These are phyloP conservation scores for Kuschelorhynchus macadamiae DNA, from an alignment of 2,888 invertebrate genomes.

Conservation along the genomic window DNA sequence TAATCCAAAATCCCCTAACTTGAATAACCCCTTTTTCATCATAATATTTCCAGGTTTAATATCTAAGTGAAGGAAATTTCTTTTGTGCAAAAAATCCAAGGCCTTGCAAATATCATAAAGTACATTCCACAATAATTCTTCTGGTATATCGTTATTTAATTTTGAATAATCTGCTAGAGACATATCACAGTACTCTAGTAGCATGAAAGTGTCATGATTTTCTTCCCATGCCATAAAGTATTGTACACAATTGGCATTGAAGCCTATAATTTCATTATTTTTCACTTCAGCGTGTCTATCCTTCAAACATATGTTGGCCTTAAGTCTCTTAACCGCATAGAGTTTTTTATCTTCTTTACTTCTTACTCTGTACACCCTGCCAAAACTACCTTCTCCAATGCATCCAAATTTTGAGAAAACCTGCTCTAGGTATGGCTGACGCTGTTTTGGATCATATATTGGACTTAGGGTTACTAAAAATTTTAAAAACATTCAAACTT, in stretches of 20 bases:
- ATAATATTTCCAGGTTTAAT: constrained; percentile 86
- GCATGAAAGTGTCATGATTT: constrained; percentile 76
- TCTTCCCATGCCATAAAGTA: constrained; percentile 84
- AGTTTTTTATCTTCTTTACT: constrained; percentile 76
- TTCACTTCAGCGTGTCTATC: constrained; percentile 76
- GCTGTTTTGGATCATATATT: constrained; percentile 65
- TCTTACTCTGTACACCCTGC: constrained; percentile 79
- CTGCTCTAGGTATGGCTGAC: constrained; percentile 76
- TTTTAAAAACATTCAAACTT: background rate
- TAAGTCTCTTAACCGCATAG: constrained; percentile 81
- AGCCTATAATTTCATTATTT: constrained; percentile 78
- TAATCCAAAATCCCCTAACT: constrained; percentile 83
- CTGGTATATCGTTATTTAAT: constrained; percentile 72
- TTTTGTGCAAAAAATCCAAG: constrained; percentile 77
- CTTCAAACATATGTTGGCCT: constrained; percentile 73
- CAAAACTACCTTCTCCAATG: constrained; percentile 83
- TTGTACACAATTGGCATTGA: constrained; percentile 77
- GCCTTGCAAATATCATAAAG: constrained; percentile 77
- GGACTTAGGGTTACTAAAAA: constrained; percentile 60
- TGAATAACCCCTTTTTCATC: constrained; percentile 76
- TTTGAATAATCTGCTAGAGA: constrained; percentile 74
- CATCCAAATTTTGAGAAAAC: constrained; percentile 75
- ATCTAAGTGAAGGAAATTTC: constrained; percentile 80
- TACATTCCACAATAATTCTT: constrained; percentile 77
- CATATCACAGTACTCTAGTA: constrained; percentile 79